These are phyloP conservation scores for Ivindomyrus marchei DNA, from an alignment of 2,113 vertebrate species.

Conservation along the genomic window DNA sequence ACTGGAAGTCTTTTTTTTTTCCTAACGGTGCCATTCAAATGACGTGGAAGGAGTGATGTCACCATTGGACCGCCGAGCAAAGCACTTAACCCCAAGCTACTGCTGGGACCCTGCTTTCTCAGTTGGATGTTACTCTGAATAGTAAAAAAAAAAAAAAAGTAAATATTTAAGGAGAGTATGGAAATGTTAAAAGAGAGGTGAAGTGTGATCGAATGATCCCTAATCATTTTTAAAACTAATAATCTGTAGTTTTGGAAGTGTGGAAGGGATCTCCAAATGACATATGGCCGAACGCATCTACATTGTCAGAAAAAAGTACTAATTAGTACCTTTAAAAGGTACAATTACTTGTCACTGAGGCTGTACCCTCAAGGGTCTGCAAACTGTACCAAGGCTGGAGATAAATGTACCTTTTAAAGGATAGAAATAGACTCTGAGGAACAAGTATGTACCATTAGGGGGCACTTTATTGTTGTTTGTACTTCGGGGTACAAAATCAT, in stretches of 20 bases:
- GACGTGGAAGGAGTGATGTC: background rate
- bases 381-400: background rate
- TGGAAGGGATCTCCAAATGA: background rate
- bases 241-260: background rate
- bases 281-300: background rate
- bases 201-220: background rate
- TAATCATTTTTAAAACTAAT: background rate
- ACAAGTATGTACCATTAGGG: background rate
- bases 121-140: background rate
- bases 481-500: background rate
- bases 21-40: background rate
- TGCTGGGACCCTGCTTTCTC: background rate
- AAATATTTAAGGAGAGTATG: background rate
- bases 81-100: background rate
- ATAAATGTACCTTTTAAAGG: background rate
- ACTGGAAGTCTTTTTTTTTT: background rate
- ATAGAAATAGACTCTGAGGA: background rate
- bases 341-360: background rate
- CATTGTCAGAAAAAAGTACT: background rate
- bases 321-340: background rate
- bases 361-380: background rate
- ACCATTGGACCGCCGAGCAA: background rate
- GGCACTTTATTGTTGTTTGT: background rate
- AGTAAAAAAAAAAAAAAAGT: background rate
- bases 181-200: background rate